Conservation (phyloP, 2,888 invertebrate genomes). For the Allacma fusca region DNA sequence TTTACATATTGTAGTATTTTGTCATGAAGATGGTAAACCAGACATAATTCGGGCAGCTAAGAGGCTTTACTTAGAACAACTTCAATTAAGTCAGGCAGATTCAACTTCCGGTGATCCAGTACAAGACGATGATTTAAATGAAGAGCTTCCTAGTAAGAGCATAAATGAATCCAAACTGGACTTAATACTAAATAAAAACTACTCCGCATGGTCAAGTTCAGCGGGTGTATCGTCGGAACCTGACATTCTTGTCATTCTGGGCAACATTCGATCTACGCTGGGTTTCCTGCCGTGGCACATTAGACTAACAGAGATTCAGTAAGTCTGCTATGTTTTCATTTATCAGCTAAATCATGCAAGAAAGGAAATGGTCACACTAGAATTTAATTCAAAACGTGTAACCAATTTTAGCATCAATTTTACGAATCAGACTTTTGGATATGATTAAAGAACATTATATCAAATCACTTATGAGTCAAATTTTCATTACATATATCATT, state of each 20-base stretch:
- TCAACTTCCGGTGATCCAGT: neutral
- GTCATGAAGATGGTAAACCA: conserved; percentile 56
- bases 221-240: conserved; percentile 51
- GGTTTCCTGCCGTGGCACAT: conserved; percentile 60
- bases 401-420: no score
- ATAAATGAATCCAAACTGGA: conserved; percentile 51
- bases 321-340: conserved; percentile 41
- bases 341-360: no score
- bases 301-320: conserved; percentile 58
- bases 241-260: conserved; percentile 54
- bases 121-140: neutral
- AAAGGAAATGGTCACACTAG: no score
- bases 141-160: neutral
- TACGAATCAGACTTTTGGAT: no score
- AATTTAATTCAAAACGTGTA: no score
- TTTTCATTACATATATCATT: no score
- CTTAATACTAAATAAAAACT: conserved; percentile 43
- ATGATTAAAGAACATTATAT: no score
- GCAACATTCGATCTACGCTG: conserved; percentile 53
- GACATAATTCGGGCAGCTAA: conserved; percentile 52
- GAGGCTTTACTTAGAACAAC: conserved; percentile 44
- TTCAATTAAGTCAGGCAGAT: neutral
- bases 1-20: conserved; percentile 53
- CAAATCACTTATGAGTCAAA: no score
- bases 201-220: conserved; percentile 41